phyloP scores from a whole-genome alignment of 2,888 invertebrate species.

The Tiphia femorata region DNA sequence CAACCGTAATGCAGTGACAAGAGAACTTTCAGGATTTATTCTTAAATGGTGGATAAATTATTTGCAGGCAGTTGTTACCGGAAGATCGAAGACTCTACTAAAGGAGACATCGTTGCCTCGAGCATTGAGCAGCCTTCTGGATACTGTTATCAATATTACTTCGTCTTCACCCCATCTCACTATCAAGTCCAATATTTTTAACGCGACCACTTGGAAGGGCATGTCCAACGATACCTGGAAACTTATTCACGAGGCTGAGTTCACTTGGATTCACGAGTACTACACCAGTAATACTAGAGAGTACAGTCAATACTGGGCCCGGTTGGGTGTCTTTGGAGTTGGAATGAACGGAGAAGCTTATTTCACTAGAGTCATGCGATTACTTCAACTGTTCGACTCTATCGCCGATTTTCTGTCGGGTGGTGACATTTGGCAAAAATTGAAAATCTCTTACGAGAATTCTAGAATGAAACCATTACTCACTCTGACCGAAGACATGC shows the following conservation, averaged over 20 bases:
- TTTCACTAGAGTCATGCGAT: slow-evolving; percentile 22
- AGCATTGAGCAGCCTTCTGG: too few relatives aligned
- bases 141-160: slow-evolving; percentile 33
- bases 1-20: background rate
- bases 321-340: too few relatives aligned
- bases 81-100: slow-evolving; percentile 13
- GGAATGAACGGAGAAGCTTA: too few relatives aligned
- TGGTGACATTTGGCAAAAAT: slow-evolving; percentile 59
- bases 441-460: slow-evolving; percentile 48
- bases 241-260: slow-evolving; percentile 39
- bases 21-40: background rate
- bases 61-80: slow-evolving; percentile 34
- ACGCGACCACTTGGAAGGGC: slow-evolving; percentile 50
- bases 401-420: slow-evolving; percentile 49
- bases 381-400: slow-evolving; percentile 35
- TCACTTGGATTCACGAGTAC: slow-evolving; percentile 45
- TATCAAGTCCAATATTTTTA: slow-evolving; percentile 52
- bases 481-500: slow-evolving; percentile 55
- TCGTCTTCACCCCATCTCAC: slow-evolving; percentile 18
- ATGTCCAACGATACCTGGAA: slow-evolving; percentile 49
- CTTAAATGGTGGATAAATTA: background rate
- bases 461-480: slow-evolving; percentile 50
- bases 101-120: too few relatives aligned
- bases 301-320: too few relatives aligned
- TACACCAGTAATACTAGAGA: too few relatives aligned